Conservation (phyloP, 2,113 vertebrate genomes). For the Macaca fascicularis region DNA sequence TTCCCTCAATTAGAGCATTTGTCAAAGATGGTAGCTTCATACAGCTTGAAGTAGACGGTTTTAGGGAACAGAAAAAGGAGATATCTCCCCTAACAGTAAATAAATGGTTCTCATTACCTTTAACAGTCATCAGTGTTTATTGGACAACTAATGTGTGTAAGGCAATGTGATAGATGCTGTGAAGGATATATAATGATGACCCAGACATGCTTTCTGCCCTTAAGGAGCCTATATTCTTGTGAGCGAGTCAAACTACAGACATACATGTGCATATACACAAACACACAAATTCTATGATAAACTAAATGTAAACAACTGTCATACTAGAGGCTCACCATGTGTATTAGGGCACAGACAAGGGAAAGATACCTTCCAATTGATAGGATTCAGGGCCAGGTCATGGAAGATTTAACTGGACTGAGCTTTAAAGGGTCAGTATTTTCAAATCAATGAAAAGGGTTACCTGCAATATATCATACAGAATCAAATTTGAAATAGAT, state of each 20-base stretch:
- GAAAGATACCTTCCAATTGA: neutral
- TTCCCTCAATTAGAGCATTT: neutral
- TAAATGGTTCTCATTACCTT: neutral
- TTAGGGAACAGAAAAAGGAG: neutral
- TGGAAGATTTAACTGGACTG: neutral
- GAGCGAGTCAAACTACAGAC: neutral
- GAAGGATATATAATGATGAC: neutral
- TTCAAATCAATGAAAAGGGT: slow-evolving; percentile 25
- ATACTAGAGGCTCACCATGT: neutral
- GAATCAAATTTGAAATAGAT: neutral
- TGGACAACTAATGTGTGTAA: neutral
- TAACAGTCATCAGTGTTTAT: neutral
- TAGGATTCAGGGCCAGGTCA: neutral
- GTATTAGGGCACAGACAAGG: neutral
- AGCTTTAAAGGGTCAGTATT: neutral
- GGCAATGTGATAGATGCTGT: neutral
- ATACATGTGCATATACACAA: neutral
- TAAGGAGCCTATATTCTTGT: neutral
- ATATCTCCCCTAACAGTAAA: neutral
- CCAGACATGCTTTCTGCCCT: neutral
- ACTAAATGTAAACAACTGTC: neutral
- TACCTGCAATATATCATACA: neutral
- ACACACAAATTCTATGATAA: neutral
- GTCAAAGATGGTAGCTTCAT: neutral
- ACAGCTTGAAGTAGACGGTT: neutral